Percentiles rank a stretch among this genome's conserved stretches.
These are phyloP conservation scores for Neomorphus geoffroyi DNA, from an alignment of 2,797 vertebrate species.

Conservation along the genomic window DNA sequence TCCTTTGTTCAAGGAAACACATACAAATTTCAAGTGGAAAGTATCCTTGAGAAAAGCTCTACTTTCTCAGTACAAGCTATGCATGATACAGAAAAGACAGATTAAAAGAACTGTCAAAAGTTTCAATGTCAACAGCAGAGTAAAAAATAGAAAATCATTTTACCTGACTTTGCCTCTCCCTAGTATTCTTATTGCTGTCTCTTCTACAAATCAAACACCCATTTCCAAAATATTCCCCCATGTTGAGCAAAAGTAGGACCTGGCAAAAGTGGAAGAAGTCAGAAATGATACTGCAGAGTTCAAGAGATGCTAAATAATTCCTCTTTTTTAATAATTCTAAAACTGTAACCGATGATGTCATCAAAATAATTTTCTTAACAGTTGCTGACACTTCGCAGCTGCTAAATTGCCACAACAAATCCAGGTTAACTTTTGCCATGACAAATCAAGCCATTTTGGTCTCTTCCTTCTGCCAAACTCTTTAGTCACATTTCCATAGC, in stretches of 20 bases:
- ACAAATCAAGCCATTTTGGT: not conserved
- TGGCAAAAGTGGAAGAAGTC: not conserved
- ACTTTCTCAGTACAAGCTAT: not conserved
- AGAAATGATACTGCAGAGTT: not conserved
- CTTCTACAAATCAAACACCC: not conserved
- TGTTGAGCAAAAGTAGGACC: not conserved
- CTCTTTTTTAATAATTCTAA: not conserved
- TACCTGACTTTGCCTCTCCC: not conserved
- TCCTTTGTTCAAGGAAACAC: not conserved
- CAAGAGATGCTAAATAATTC: not conserved
- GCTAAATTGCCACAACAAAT: not conserved
- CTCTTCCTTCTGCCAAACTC: not conserved
- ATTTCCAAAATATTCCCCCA: not conserved
- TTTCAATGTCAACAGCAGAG: slow-evolving; percentile 1
- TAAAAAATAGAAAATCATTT: slow-evolving; percentile 27
- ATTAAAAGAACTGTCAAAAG: slow-evolving; percentile 38
- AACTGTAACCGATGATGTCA: not conserved
- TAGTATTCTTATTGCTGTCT: not conserved
- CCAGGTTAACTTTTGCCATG: not conserved
- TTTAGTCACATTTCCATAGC: not conserved
- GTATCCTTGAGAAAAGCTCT: not conserved
- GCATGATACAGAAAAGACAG: not conserved
- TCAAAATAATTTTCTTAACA: not conserved
- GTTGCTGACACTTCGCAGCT: not conserved
- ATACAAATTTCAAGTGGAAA: not conserved